Conservation (phyloP, 2,113 vertebrate genomes). For the Brienomyrus brachyistius region DNA sequence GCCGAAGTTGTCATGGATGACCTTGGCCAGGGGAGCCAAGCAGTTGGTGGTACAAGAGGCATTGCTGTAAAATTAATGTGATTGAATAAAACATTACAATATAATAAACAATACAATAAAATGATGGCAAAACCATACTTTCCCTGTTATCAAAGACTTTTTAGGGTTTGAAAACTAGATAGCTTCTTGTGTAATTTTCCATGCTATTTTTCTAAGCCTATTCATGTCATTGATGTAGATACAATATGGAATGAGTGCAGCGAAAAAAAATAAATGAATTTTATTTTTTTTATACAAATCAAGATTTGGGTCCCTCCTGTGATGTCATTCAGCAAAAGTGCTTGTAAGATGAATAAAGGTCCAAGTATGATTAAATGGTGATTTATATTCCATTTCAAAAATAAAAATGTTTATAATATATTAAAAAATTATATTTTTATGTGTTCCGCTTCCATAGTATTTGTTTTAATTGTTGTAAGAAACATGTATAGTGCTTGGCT, state of each 20-base stretch:
- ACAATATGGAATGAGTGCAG: not conserved
- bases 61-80: conserved; percentile 59
- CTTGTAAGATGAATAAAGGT: not conserved
- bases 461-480: too few species aligned
- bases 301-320: not conserved
- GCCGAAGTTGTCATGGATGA: conserved; percentile 76
- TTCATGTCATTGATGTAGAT: not conserved
- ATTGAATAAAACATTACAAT: not conserved
- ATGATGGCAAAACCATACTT: not conserved
- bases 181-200: not conserved
- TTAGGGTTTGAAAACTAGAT: not conserved
- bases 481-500: too few species aligned
- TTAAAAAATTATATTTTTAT: not conserved
- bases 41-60: conserved; percentile 87
- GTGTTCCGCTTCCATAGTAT: too few species aligned
- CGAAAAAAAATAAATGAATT: not conserved
- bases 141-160: not conserved
- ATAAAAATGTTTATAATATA: not conserved
- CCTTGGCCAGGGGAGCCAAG: conserved; percentile 79
- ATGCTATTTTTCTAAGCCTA: not conserved
- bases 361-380: not conserved
- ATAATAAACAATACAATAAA: not conserved
- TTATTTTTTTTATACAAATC: not conserved
- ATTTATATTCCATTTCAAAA: not conserved
- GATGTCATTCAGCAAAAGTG: not conserved